Base-by-base conservation (phyloP, 1,140 invertebrate genomes). In the Temnothorax longispinosus region DNA sequence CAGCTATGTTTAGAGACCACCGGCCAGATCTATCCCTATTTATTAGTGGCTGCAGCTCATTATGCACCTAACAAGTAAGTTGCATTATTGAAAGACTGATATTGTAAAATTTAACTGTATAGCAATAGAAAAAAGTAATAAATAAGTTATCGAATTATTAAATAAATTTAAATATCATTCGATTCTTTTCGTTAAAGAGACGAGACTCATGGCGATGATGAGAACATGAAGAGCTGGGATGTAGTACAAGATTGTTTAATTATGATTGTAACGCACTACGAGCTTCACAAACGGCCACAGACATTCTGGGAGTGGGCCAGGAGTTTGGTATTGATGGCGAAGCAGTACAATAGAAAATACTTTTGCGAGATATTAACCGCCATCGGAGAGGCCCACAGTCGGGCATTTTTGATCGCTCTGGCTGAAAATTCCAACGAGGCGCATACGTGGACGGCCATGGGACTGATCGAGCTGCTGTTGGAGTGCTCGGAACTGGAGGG, bases 381-480 rank as follows among this genome's bases (percentile, higher is more conserved):
- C 0, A 92, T 96, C 7, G 95, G 95, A 11, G 93, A 94, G 27
- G 85, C 92, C 6, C 91, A 95, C 8, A 94, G 94, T 87, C 84
- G 94, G 21, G 78, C 60, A 6, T 88, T 95, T 50, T 60, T 95
- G 13, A 32, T 94, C 2, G 91, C 93, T 21, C 71, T 95, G 15
- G 85, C 95, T 1, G 90, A 94, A 32, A 94, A 96, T 27, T 92
- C 93, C 5, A 91, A 94, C 15, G 92, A 95, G 18, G 85, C 93
- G 87, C 67, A 94, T 85, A 92, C 94, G 93, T 87, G 91, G 95
- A 82, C 95, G 0, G 92, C 94, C 0, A 91, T 94, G 44, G 91
- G 96, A 50, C 88, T 97, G 3, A 95, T 97, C 0, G 94, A 96
- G 41, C 94, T 97, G 67, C 93, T 98, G 44, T 93, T 99, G 47